Evolutionary conservation across 2,797 vertebrate species (phyloP).

Genomic region (Forpus xanthops): DNA sequence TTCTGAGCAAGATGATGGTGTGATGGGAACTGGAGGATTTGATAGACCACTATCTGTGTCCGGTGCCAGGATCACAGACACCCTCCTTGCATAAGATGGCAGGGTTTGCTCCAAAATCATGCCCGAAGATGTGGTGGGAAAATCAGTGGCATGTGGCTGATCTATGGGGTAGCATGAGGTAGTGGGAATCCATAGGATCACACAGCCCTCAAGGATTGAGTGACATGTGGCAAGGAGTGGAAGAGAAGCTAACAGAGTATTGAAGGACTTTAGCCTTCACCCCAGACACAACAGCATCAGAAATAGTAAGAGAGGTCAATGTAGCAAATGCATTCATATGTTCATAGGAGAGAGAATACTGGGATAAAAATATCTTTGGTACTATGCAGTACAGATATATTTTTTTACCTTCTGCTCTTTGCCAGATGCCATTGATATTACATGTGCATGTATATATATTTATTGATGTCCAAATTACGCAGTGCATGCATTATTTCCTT

Average conservation of each 20-base stretch:
- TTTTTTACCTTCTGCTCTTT: background rate
- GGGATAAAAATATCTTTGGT: background rate
- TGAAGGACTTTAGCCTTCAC: background rate
- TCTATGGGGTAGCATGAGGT: background rate
- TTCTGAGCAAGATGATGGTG: background rate
- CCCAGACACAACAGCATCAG: background rate
- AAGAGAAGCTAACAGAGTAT: background rate
- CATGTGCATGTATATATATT: accelerated
- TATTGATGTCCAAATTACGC: background rate
- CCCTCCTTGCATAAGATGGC: background rate
- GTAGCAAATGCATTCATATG: background rate
- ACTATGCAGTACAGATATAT: background rate
- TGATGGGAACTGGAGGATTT: background rate
- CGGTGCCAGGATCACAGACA: background rate
- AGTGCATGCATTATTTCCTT: background rate
- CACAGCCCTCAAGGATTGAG: background rate
- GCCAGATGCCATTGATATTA: background rate
- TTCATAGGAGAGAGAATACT: background rate
- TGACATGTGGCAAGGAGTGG: background rate
- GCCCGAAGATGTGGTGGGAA: background rate
- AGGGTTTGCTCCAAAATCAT: background rate
- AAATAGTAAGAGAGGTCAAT: background rate
- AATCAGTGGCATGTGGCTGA: background rate
- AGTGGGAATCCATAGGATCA: background rate
- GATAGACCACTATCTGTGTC: background rate